Evolutionary conservation across 2,113 vertebrate species (phyloP).

Genomic region (Ailuropoda melanoleuca): DNA sequence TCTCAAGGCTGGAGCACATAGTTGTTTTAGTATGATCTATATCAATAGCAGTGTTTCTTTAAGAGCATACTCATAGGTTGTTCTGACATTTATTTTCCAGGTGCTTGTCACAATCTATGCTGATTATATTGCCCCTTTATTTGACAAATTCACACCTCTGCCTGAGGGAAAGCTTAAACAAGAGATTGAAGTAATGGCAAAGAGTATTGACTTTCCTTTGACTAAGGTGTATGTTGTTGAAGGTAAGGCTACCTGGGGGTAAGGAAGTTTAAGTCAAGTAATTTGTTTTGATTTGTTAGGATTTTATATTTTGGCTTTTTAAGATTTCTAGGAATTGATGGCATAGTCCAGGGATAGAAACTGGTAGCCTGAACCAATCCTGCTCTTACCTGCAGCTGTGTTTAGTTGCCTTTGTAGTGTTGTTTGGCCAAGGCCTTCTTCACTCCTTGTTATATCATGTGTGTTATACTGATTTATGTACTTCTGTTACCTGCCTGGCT

Average conservation of each 20-base stretch:
- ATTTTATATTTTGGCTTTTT: constrained; percentile 38
- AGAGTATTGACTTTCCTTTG: constrained; percentile 95
- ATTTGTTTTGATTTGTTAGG: constrained; percentile 47
- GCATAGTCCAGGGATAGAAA: neutral
- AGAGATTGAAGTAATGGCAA: constrained; percentile 95
- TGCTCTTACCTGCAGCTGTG: neutral
- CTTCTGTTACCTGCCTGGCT: neutral
- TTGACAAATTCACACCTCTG: constrained; percentile 97
- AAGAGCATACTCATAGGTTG: constrained; percentile 15
- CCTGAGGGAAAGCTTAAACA: constrained; percentile 96
- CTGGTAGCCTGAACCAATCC: neutral
- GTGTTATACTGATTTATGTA: neutral
- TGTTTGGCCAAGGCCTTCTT: neutral
- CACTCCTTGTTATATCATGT: neutral
- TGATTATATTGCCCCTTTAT: constrained; percentile 98
- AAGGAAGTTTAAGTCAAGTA: neutral
- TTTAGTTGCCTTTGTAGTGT: neutral
- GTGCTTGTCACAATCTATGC: constrained; percentile 99
- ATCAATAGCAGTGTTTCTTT: constrained; percentile 3
- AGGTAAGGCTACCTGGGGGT: constrained; percentile 85
- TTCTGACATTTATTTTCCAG: constrained; percentile 82
- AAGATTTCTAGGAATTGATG: constrained; percentile 14
- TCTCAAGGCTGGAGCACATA: neutral
- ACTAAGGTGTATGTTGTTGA: constrained; percentile 99
- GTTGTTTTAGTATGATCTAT: constrained; percentile 24